These are phyloP conservation scores for Chelidonichthys spinosus DNA, from an alignment of 2,797 vertebrate species.

Conservation along the genomic window DNA sequence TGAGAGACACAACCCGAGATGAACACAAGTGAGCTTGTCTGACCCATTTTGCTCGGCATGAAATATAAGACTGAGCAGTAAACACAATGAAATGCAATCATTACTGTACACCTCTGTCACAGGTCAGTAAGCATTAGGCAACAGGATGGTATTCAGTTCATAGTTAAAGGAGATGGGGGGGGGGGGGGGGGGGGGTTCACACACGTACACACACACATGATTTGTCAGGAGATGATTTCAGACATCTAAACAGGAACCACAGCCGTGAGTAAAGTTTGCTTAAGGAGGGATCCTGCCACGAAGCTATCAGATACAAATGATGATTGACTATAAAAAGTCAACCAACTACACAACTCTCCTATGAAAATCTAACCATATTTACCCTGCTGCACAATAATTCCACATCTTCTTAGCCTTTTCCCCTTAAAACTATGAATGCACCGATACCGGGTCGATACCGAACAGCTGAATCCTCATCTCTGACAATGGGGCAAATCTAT, in stretches of 20 bases:
- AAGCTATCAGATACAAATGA: conserved; percentile 35
- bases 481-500: too few relatives aligned
- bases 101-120: conserved; percentile 62
- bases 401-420: background rate
- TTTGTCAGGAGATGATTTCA: conserved; percentile 37
- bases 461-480: too few relatives aligned
- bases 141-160: conserved; percentile 42
- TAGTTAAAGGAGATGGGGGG: conserved; percentile 13
- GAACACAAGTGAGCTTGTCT: conserved; percentile 49
- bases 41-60: conserved; percentile 74
- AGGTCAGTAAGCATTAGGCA: conserved; percentile 74
- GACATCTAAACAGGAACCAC: conserved; percentile 48
- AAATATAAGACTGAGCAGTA: conserved; percentile 37
- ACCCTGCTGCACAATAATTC: background rate
- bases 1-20: conserved; percentile 10
- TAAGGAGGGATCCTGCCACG: conserved; percentile 60
- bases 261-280: conserved; percentile 60
- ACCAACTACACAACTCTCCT: background rate
- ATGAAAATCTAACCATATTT: background rate
- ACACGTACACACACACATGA: background rate
- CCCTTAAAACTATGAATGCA: too few relatives aligned
- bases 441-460: too few relatives aligned
- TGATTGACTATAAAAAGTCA: conserved; percentile 11
- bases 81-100: conserved; percentile 70
- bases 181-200: background rate